Conservation (phyloP, 2,113 vertebrate genomes). For the Coptodon bakossiorum region DNA sequence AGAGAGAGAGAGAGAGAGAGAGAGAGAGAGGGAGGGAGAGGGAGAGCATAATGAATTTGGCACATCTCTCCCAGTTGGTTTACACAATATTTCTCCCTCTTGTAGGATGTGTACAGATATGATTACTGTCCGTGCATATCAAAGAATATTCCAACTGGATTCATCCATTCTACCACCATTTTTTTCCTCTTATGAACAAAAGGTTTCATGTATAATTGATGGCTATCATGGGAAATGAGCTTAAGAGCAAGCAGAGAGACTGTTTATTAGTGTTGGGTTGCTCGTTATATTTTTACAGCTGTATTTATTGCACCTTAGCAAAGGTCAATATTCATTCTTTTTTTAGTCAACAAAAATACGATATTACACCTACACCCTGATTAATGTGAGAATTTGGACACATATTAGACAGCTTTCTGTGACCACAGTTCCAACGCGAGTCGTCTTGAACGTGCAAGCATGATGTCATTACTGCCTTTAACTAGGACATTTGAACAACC, state of each 20-base stretch:
- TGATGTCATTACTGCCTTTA: not conserved
- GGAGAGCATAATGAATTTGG: not conserved
- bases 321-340: not conserved
- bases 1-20: not conserved
- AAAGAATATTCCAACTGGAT: constrained; percentile 14
- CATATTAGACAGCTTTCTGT: not conserved
- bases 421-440: not conserved
- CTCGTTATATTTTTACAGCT: constrained; percentile 18
- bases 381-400: not conserved
- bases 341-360: not conserved
- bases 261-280: not conserved
- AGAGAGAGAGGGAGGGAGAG: not conserved
- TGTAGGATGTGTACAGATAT: constrained; percentile 11
- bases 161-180: not conserved
- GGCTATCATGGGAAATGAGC: not conserved
- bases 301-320: constrained; percentile 8
- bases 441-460: not conserved
- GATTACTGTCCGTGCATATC: not conserved
- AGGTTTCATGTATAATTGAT: constrained; percentile 15
- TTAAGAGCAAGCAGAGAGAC: not conserved
- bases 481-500: not conserved
- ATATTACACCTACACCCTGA: not conserved
- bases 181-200: constrained; percentile 4
- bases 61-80: constrained; percentile 13
- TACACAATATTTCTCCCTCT: constrained; percentile 15